A percentile compares a stretch with the other conserved stretches of the same genome.
Evolutionary conservation across 2,113 vertebrate species (phyloP).

Genomic region (Proterorhinus semilunaris): DNA sequence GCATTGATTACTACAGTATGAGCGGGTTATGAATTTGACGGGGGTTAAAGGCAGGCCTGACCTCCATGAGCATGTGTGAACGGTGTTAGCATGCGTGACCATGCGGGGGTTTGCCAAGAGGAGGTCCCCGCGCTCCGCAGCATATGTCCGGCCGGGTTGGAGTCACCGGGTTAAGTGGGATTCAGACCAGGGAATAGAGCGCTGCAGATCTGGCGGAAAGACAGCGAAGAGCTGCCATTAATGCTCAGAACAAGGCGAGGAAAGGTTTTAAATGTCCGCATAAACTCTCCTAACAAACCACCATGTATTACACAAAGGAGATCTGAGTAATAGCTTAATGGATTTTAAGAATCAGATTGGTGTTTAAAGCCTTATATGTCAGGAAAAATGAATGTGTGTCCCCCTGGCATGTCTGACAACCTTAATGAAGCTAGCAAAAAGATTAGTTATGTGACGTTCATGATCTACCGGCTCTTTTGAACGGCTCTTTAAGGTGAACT

Average conservation of each 20-base stretch:
- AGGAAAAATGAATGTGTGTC: no score
- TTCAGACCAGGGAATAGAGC: constrained; percentile 55
- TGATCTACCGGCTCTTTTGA: no score
- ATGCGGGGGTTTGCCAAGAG: constrained; percentile 17
- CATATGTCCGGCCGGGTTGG: constrained; percentile 55
- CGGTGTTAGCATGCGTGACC: constrained; percentile 14
- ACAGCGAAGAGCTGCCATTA: constrained; percentile 18
- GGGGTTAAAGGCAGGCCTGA: constrained; percentile 15
- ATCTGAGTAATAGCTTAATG: no score
- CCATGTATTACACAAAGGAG: background rate
- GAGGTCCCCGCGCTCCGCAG: constrained; percentile 34
- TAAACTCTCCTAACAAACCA: background rate
- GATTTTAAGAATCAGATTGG: no score
- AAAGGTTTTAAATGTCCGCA: background rate
- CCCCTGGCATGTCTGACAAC: no score
- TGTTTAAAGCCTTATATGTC: no score
- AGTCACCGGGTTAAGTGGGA: constrained; percentile 66
- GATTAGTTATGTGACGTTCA: no score
- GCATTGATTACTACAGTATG: constrained; percentile 20
- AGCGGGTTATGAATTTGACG: constrained; percentile 11
- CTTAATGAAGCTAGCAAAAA: no score
- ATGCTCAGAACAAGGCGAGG: constrained; percentile 21
- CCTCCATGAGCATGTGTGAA: constrained; percentile 10
- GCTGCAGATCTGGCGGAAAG: constrained; percentile 45
- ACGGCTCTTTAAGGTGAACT: no score